These are phyloP conservation scores for Pedionomus torquatus DNA, from an alignment of 2,113 vertebrate genomes.

Conservation along the genomic window DNA sequence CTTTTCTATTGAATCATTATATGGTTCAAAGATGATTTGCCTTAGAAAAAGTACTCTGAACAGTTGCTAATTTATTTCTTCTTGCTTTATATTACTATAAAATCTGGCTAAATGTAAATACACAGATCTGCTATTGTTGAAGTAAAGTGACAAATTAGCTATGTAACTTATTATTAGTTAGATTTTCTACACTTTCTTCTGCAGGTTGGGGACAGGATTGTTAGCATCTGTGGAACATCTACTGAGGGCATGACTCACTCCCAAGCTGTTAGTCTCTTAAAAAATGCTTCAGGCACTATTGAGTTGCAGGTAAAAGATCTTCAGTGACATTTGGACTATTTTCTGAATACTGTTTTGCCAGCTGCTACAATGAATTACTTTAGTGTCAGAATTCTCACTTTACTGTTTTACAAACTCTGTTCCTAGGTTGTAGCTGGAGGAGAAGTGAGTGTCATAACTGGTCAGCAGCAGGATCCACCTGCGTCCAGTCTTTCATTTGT, in stretches of 20 bases:
- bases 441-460: slow-evolving; percentile 88
- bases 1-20: background rate
- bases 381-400: background rate
- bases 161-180: background rate
- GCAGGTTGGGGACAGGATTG: slow-evolving; percentile 94
- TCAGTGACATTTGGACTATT: slow-evolving; percentile 4
- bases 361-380: background rate
- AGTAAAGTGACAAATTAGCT: background rate
- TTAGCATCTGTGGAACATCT: slow-evolving; percentile 89
- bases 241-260: slow-evolving; percentile 93
- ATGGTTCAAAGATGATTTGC: background rate
- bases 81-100: background rate
- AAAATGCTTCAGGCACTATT: slow-evolving; percentile 87
- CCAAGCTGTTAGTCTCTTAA: slow-evolving; percentile 91
- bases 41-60: background rate
- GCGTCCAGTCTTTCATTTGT: slow-evolving; percentile 61
- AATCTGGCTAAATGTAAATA: background rate
- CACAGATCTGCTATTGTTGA: background rate
- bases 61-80: background rate
- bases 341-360: background rate
- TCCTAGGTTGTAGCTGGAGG: slow-evolving; percentile 89
- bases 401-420: background rate
- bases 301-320: slow-evolving; percentile 87
- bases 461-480: slow-evolving; percentile 81
- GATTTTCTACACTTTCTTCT: background rate